Percentiles rank a stretch among this genome's conserved stretches.
phyloP scores from a whole-genome alignment of 1,140 invertebrate species.

The Drosophila yakuba region DNA sequence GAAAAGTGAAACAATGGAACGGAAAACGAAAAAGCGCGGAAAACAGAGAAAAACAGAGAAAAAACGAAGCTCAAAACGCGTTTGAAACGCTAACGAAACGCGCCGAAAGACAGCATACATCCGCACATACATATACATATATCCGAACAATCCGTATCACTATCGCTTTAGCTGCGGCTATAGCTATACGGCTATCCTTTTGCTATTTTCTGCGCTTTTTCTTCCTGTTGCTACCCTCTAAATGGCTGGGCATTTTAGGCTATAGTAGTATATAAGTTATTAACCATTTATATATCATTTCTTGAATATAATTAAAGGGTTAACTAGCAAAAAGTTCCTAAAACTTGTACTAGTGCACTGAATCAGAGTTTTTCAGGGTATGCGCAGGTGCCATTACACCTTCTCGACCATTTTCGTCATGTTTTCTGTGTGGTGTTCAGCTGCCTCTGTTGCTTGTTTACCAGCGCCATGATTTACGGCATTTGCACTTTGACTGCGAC shows the following conservation, averaged over 20 bases:
- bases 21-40: slow-evolving; percentile 6
- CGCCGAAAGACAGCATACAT: slow-evolving; percentile 43
- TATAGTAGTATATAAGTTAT: too few species aligned
- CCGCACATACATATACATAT: neutral
- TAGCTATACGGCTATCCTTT: slow-evolving; percentile 13
- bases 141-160: slow-evolving; percentile 23
- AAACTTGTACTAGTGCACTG: neutral
- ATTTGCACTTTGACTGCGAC: slow-evolving; percentile 66
- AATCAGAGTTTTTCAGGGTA: slow-evolving; percentile 1
- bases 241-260: neutral
- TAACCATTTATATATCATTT: too few species aligned
- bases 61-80: slow-evolving; percentile 1
- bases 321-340: neutral
- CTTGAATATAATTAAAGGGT: too few species aligned
- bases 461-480: slow-evolving; percentile 73
- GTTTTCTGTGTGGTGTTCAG: neutral
- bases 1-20: neutral
- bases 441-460: slow-evolving; percentile 60
- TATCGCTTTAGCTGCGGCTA: slow-evolving; percentile 29
- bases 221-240: slow-evolving; percentile 4
- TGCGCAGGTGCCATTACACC: slow-evolving; percentile 2
- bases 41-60: neutral
- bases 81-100: slow-evolving; percentile 37
- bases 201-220: neutral
- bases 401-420: neutral